Base-by-base conservation (phyloP, 2,888 invertebrate species). In the Lordiphosa andalusiaca region DNA sequence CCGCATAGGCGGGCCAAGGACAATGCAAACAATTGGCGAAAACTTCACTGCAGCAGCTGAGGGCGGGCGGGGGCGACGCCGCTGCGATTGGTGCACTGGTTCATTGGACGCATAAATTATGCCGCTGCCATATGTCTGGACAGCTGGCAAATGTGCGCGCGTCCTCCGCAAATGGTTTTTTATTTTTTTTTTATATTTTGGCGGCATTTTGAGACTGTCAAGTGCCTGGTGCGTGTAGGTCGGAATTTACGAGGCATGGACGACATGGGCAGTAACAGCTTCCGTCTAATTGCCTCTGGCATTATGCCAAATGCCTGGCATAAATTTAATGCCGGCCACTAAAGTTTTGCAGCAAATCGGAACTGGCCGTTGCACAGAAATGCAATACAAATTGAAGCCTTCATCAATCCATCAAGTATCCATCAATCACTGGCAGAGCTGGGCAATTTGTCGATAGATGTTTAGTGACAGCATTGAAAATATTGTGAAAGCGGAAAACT, bases 101-200 rank as follows among this genome's bases (percentile, higher is more conserved):
- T 78, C 82, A 84, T 63, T 70, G 74, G 77, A 56, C 82, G 84
- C 84, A 84, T 84, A 82, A 84, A 80, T 84, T 84, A 80, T 70
- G 67, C 30, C 30, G 9, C 65, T 25, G 69, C 70, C 83, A 81
- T 84, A 78, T 78, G 84, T 66, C 74, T 52, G 71, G 46, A 30
- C 73, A 58, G 47, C 50, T 66, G 62, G 46, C 36, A 23, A 53
- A 19, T 53, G 30, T 51, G 54, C 42, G 62, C 48, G 48, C 52
- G 53, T 42, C 36, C 61, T 58, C 42, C 38, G 35, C 39, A 44
- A 46, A 52, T 38, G 46, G 16, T 44, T 39, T 52, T 64, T 67
- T 54, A 60, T 60, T 58, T 37, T 64, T 67, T 54, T 64, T 60
- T 58, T 37, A 38, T 37, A 39, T 47, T 59, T 56, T 58, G 38